Base-by-base conservation (phyloP, 2,113 vertebrate species). In the Desmodus rotundus region DNA sequence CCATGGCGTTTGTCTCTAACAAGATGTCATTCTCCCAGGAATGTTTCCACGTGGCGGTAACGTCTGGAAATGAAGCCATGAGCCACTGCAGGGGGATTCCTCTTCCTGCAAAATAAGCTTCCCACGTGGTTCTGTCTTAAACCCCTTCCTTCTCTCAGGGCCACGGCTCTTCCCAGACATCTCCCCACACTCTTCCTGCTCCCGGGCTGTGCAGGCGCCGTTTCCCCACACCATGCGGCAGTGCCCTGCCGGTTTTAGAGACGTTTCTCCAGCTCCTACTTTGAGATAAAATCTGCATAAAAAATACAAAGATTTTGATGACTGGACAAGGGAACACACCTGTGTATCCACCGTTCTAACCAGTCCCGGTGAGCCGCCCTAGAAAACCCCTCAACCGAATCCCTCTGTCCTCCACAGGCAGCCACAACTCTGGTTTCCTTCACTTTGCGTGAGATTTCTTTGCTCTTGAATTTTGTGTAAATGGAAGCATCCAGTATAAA, bases 101-200 rank as follows among this genome's bases (percentile, higher is more conserved):
- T 90, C 93, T 95, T 70, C 76, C 72, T 41, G 17, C 61, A 68
- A 94, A 78, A 28, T 68, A 72, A 82, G 47, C 63, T 72, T 61
- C 41, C 70, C 28, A 43, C 38, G 54, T 65, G 45, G 47, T 20
- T 33, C 26, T 45, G 38, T 4, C 65, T 14, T 50, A 43, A 7
- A 50, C 16, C 1, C 31, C 67, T 38, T 76, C 83, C 24, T 82
- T 36, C 50, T 6, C 24, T 31, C 3, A 7, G 2, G 65, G 58
- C 8, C 24, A 3, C 26, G 0, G 31, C n/a, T 28, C 26, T 68
- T 17, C 8, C 31, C 65, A 31, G 7, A 11, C 31, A 13, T 41
- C 65, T 81, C 56, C 61, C 83, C 54, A 16, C 1, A 20, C 33
- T 13, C 24, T 26, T 68, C 5, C 87, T 14, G 1, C 41, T 11